Evolutionary conservation across 2,113 vertebrate species (phyloP).

Genomic region (Heloderma charlesbogerti): DNA sequence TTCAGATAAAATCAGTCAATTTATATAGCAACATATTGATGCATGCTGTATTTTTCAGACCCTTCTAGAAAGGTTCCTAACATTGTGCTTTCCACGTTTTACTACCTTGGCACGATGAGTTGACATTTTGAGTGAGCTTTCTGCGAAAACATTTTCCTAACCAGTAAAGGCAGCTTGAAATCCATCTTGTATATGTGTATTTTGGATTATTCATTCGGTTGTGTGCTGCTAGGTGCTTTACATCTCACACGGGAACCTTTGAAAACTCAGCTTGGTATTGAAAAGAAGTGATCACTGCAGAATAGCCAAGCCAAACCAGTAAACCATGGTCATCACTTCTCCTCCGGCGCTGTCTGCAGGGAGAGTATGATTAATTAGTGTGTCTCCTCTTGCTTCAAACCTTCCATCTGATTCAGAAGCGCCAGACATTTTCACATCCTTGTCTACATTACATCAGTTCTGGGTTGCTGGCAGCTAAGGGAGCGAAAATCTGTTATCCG

Average conservation of each 20-base stretch:
- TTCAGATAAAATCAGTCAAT: not conserved
- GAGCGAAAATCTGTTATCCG: not conserved
- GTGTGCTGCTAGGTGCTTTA: not conserved
- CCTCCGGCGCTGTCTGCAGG: not conserved
- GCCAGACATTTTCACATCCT: slow-evolving; percentile 7
- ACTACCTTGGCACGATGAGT: not conserved
- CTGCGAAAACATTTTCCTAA: not conserved
- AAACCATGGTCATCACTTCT: slow-evolving; percentile 20
- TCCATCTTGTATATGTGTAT: not conserved
- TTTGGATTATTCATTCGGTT: not conserved
- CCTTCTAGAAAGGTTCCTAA: not conserved
- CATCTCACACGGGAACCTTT: not conserved
- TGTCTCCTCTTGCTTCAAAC: slow-evolving; percentile 15
- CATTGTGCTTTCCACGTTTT: not conserved
- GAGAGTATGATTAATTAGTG: not conserved
- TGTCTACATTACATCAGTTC: not conserved
- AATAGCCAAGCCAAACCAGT: not conserved
- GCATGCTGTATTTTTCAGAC: not conserved
- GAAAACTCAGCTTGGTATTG: not conserved
- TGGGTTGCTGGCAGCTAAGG: not conserved
- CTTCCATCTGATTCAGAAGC: slow-evolving; percentile 9
- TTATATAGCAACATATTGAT: not conserved
- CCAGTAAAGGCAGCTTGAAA: not conserved
- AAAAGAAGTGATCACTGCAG: not conserved
- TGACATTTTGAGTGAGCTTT: not conserved